Evolutionary conservation across 2,888 invertebrate species (phyloP).

Genomic region (Chironomus riparius): DNA sequence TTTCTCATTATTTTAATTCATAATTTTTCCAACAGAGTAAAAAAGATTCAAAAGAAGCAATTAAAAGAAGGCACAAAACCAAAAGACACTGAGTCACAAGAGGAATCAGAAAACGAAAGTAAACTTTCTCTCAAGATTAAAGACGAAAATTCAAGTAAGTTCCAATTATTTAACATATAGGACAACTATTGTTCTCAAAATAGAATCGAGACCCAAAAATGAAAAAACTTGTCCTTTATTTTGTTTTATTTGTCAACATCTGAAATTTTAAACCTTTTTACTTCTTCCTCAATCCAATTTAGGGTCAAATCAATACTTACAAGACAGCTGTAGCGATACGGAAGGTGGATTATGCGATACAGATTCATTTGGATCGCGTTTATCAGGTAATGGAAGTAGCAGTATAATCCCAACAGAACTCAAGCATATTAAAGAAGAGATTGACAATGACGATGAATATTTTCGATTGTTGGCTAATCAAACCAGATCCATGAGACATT

Average conservation of each 20-base stretch:
- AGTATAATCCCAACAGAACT: neutral
- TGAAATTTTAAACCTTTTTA: neutral
- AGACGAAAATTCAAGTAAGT: conserved; percentile 53
- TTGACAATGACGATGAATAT: conserved; percentile 27
- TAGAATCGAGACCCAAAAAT: no score
- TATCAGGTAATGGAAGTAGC: conserved; percentile 21
- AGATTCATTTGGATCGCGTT: conserved; percentile 24
- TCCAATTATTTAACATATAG: conserved; percentile 5
- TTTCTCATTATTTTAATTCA: neutral
- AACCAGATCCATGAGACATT: conserved; percentile 20
- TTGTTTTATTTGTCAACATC: no score
- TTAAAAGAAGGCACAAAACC: conserved; percentile 45
- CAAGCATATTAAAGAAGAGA: conserved; percentile 27
- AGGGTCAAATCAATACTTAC: conserved; percentile 44
- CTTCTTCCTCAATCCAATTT: neutral
- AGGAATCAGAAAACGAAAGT: conserved; percentile 44
- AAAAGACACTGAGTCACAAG: conserved; percentile 42
- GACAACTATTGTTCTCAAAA: no score
- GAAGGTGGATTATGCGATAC: conserved; percentile 32
- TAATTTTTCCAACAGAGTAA: conserved; percentile 40
- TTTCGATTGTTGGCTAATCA: conserved; percentile 26
- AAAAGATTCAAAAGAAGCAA: conserved; percentile 57
- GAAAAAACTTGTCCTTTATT: no score
- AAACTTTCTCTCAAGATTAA: conserved; percentile 47
- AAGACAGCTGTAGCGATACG: conserved; percentile 46